Conservation (phyloP, 2,797 vertebrate genomes). For the Tamandua tetradactyla region DNA sequence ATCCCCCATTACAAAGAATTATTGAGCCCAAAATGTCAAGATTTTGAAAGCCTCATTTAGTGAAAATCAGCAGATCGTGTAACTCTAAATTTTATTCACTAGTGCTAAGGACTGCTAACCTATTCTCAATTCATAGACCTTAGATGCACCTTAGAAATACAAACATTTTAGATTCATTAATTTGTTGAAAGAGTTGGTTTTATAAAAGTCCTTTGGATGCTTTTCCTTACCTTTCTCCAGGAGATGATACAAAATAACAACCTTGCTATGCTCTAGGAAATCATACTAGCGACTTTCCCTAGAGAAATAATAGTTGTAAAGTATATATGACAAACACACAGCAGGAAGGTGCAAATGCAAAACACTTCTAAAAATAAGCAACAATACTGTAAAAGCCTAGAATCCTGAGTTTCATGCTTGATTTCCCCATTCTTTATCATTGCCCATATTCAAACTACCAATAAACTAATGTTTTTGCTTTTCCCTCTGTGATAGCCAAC, state of each 20-base stretch:
- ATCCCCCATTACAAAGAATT: background rate
- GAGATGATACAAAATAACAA: conserved; percentile 4
- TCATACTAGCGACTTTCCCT: background rate
- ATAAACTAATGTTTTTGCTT: background rate
- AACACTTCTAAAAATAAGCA: background rate
- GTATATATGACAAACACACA: background rate
- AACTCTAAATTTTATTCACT: background rate
- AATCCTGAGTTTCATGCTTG: background rate
- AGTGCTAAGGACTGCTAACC: background rate
- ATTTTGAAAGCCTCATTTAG: background rate
- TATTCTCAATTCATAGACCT: conserved; percentile 5
- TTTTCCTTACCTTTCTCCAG: background rate
- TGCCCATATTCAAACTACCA: background rate
- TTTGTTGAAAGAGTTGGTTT: background rate
- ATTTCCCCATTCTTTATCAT: background rate
- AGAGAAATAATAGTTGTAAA: background rate
- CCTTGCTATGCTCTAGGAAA: background rate
- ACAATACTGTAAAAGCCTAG: background rate
- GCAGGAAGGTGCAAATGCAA: background rate
- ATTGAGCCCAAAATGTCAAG: background rate
- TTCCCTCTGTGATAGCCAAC: background rate
- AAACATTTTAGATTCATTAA: background rate
- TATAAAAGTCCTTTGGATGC: background rate
- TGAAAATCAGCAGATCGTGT: background rate
- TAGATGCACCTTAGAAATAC: background rate